Evolutionary conservation across 2,113 vertebrate genomes (phyloP).

Genomic region (Haliaeetus leucogaster): DNA sequence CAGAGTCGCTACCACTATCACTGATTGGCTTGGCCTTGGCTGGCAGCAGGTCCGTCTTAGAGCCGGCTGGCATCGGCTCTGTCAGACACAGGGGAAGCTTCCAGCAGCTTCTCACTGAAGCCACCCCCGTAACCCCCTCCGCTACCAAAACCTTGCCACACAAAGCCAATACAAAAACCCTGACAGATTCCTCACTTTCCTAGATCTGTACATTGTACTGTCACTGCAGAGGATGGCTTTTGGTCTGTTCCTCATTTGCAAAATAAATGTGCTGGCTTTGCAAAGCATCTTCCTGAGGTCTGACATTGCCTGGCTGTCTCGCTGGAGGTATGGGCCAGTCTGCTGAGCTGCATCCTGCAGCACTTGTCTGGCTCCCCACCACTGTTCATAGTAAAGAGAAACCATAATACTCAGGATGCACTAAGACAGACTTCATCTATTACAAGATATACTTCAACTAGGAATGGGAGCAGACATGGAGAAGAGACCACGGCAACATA

Average conservation of each 20-base stretch:
- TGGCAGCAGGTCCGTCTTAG: fast-evolving
- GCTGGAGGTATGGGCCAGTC: fast-evolving
- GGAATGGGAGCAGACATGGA: neutral
- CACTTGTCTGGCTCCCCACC: neutral
- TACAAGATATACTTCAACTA: neutral
- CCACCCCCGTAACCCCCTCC: too few species aligned
- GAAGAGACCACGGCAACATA: neutral
- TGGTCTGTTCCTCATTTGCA: neutral
- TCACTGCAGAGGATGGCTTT: neutral
- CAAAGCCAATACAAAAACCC: too few species aligned
- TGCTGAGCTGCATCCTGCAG: neutral
- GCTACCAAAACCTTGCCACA: too few species aligned
- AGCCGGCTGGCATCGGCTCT: too few species aligned
- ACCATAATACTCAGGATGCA: neutral
- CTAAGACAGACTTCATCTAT: neutral
- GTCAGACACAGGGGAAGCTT: too few species aligned
- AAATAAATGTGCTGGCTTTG: neutral
- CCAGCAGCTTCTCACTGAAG: too few species aligned
- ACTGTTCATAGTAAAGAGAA: neutral
- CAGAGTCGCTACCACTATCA: fast-evolving
- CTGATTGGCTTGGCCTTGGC: too few species aligned
- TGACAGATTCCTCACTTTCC: neutral
- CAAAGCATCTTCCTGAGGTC: neutral
- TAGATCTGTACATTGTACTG: neutral
- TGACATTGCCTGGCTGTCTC: neutral